A percentile compares a stretch with the other conserved stretches of the same genome.
Evolutionary conservation across 2,888 invertebrate genomes (phyloP).

Genomic region (Dyspetes luteomarginatus): DNA sequence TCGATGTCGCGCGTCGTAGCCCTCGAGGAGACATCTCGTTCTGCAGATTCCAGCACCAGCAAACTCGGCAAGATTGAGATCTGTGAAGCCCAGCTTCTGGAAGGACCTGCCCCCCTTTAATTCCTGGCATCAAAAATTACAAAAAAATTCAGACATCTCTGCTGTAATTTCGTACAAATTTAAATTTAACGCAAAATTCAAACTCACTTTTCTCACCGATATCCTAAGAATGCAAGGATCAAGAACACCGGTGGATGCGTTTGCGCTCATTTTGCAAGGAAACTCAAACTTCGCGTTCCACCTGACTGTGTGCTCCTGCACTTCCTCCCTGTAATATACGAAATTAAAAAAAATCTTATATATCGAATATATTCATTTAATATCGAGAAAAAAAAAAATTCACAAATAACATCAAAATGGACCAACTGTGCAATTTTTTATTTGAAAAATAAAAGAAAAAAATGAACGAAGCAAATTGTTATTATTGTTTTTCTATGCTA

Average conservation of each 20-base stretch:
- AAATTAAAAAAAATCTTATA: conserved; percentile 10
- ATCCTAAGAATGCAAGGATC: conserved; percentile 97
- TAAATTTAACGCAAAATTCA: neutral
- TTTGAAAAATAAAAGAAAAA: neutral
- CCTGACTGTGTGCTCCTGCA: conserved; percentile 95
- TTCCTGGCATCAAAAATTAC: conserved; percentile 84
- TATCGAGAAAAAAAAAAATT: neutral
- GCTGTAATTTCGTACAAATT: neutral
- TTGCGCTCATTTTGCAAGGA: conserved; percentile 98
- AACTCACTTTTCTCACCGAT: conserved; percentile 94
- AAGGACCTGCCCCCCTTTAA: conserved; percentile 92
- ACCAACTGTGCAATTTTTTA: neutral
- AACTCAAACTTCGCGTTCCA: conserved; percentile 97
- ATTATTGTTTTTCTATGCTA: too few species aligned
- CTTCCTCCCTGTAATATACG: conserved; percentile 94
- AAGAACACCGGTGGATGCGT: conserved; percentile 96
- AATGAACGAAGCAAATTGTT: too few species aligned
- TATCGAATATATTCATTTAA: neutral
- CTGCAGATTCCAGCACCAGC: conserved; percentile 96
- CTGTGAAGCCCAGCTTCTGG: conserved; percentile 98
- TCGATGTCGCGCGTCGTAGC: conserved; percentile 95
- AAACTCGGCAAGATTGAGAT: conserved; percentile 98
- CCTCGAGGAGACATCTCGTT: conserved; percentile 96
- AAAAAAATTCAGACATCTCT: neutral
- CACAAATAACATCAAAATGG: neutral